Percentiles rank a stretch among this genome's conserved stretches.
These are phyloP conservation scores for Allacma fusca DNA, from an alignment of 2,888 invertebrate species.

Conservation along the genomic window DNA sequence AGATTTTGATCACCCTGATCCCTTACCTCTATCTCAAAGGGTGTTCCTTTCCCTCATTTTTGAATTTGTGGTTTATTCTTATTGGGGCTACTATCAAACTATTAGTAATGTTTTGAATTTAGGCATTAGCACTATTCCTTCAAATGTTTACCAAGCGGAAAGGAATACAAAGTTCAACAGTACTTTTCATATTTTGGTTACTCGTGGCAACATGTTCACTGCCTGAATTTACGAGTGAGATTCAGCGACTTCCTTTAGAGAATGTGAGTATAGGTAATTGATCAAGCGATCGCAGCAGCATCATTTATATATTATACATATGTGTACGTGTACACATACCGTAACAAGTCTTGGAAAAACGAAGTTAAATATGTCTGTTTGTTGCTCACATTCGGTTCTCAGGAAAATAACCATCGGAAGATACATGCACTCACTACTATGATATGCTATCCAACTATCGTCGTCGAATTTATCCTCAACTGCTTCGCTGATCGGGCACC, in stretches of 20 bases:
- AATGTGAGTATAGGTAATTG: neutral
- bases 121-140: neutral
- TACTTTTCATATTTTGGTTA: neutral
- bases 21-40: too few relatives aligned
- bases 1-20: too few relatives aligned
- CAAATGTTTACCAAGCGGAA: neutral
- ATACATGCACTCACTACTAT: constrained; percentile 45
- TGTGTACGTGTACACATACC: too few relatives aligned
- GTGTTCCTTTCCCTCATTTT: neutral
- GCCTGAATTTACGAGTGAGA: neutral
- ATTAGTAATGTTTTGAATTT: neutral
- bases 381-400: neutral
- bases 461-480: neutral
- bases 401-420: constrained; percentile 3
- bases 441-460: constrained; percentile 38
- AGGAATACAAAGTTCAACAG: neutral
- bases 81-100: neutral
- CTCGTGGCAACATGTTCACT: neutral
- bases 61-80: neutral
- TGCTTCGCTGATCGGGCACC: neutral
- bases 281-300: too few relatives aligned
- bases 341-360: too few relatives aligned
- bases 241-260: neutral
- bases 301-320: too few relatives aligned
- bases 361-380: neutral